A percentile compares a stretch with the other conserved stretches of the same genome.
Evolutionary conservation across 1,140 invertebrate genomes (phyloP).

Genomic region (Frieseomelitta varia): DNA sequence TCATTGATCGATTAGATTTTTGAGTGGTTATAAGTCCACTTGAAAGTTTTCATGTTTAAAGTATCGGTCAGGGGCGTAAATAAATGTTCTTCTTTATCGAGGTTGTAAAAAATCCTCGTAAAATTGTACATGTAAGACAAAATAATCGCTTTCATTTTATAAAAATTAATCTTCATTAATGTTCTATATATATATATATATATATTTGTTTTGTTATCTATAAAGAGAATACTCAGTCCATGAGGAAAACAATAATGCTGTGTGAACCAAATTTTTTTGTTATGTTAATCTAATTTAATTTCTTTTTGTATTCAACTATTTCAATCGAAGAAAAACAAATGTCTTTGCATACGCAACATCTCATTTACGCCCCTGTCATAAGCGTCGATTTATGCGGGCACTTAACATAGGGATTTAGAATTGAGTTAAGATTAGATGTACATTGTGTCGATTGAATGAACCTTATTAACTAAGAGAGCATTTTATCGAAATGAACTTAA

Average conservation of each 20-base stretch:
- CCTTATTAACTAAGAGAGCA: slow-evolving; percentile 6
- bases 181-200: neutral
- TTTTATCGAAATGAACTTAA: slow-evolving; percentile 33
- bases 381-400: slow-evolving; percentile 39
- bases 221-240: neutral
- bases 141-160: neutral
- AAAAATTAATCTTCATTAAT: neutral
- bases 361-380: slow-evolving; percentile 12
- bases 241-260: neutral
- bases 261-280: neutral
- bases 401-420: slow-evolving; percentile 61
- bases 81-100: neutral
- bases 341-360: neutral
- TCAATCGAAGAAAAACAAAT: neutral
- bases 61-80: slow-evolving; percentile 31
- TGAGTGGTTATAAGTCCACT: neutral
- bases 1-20: slow-evolving; percentile 11
- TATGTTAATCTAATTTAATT: neutral
- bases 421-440: slow-evolving; percentile 29
- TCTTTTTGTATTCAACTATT: neutral
- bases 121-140: slow-evolving; percentile 16
- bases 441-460: neutral
- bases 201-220: neutral
- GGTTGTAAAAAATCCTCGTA: neutral
- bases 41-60: slow-evolving; percentile 15